Base-by-base conservation (phyloP, 2,888 invertebrate genomes). In the Augochlorella aurata region DNA sequence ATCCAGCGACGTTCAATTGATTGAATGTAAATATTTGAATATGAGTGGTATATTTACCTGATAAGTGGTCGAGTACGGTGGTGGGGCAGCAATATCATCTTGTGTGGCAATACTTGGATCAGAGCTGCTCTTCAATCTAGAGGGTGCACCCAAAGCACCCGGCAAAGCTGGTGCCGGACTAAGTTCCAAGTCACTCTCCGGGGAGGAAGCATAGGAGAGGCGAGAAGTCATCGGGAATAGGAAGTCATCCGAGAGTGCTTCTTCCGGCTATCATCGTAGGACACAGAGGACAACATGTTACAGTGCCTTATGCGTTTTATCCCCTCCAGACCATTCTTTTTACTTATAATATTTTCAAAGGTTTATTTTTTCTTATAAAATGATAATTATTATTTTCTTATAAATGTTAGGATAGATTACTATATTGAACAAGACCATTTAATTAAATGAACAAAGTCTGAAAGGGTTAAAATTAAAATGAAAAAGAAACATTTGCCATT, bases 161-260 rank as follows among this genome's bases (percentile, higher is more conserved):
- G 95, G 94, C 89, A 95, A 94, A 24, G 77, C 77, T 85, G 96
- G 96, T 90, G 96, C 96, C 84, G 96, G 96, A 93, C 97, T 97
- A 92, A 97, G 96, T 93, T 98, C 98, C 94, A 98, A 95, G 94
- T 99, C 99, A 93, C 98, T 98, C 95, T 99, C 98, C 86, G 98
- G 98, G 93, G 98, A 98, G 93, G 98, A 98, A 88, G 98, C 98
- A 94, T 98, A 98, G 93, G 98, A 98, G 89, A 98, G 95, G 93
- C 98, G 97, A 94, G 98, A 97, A 90, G 98, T 98, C 98, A 99
- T 98, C 93, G 99, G 99, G 96, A 99, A 99, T 93, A 99, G 96
- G 96, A 99, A 98, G 96, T 99, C 99, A 94, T 99, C 99, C 92
- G 98, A 98, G 94, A 99, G 95, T 94, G 98, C 97, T 95, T 99